Conservation (phyloP, 2,113 vertebrate species). For the Centropus bengalensis region DNA sequence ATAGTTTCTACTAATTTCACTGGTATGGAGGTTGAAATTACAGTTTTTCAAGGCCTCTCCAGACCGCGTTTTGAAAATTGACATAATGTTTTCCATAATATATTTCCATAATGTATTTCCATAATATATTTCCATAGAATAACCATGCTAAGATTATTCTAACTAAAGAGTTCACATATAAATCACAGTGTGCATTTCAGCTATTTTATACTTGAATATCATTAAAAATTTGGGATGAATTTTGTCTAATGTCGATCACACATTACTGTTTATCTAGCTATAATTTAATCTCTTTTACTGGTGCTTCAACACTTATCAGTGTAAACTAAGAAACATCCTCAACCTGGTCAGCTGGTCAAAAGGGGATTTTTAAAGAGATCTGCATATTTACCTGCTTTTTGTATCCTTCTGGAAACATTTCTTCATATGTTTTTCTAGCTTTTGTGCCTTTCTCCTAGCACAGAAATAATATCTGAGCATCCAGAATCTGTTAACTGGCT, state of each 20-base stretch:
- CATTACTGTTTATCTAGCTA: neutral
- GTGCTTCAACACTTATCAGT: neutral
- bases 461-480: neutral
- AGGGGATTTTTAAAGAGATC: neutral
- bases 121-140: no score
- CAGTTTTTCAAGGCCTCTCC: neutral
- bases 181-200: neutral
- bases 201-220: neutral
- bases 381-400: neutral
- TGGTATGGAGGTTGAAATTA: neutral
- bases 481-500: conserved; percentile 26
- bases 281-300: neutral
- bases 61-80: neutral
- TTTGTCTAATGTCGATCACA: neutral
- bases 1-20: neutral
- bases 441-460: neutral
- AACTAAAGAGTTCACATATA: neutral
- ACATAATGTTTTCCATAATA: neutral
- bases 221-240: neutral
- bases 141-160: neutral
- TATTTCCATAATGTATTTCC: no score
- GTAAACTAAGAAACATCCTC: neutral
- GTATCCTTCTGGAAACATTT: neutral
- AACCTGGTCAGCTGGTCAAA: neutral
- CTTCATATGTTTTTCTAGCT: neutral